A percentile compares a stretch with the other conserved stretches of the same genome.
These are phyloP conservation scores for Urocynchramus pylzowi DNA, from an alignment of 2,113 vertebrate species.

Conservation along the genomic window DNA sequence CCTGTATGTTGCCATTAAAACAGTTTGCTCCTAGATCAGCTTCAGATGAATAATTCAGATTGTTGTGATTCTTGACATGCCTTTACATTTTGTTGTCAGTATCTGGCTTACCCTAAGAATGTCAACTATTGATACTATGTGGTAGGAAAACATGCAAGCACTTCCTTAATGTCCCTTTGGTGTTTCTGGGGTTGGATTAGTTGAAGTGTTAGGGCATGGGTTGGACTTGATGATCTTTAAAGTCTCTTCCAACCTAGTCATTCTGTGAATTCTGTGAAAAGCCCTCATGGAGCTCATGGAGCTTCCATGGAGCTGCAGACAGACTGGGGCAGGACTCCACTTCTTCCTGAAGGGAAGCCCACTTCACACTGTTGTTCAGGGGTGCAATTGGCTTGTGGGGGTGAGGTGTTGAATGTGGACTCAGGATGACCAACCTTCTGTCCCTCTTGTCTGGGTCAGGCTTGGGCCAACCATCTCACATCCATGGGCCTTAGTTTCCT, in stretches of 20 bases:
- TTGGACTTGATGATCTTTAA: too few relatives aligned
- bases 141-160: neutral
- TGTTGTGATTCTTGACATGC: neutral
- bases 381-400: neutral
- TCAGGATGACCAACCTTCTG: neutral
- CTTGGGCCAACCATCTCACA: neutral
- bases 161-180: neutral
- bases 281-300: neutral
- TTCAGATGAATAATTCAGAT: neutral
- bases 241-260: too few relatives aligned
- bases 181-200: neutral
- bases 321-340: neutral
- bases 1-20: neutral
- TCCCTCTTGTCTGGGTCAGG: neutral
- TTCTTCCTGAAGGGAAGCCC: neutral
- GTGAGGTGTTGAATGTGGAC: neutral
- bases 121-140: neutral
- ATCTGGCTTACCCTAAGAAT: neutral
- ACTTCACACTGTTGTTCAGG: neutral
- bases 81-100: neutral
- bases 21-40: neutral
- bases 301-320: neutral
- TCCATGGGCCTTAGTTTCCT: neutral
- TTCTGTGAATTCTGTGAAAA: neutral
- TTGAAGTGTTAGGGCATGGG: too few relatives aligned